A percentile compares a stretch with the other conserved stretches of the same genome.
phyloP scores from a whole-genome alignment of 2,797 vertebrate genomes.

The Darevskia mixta region DNA sequence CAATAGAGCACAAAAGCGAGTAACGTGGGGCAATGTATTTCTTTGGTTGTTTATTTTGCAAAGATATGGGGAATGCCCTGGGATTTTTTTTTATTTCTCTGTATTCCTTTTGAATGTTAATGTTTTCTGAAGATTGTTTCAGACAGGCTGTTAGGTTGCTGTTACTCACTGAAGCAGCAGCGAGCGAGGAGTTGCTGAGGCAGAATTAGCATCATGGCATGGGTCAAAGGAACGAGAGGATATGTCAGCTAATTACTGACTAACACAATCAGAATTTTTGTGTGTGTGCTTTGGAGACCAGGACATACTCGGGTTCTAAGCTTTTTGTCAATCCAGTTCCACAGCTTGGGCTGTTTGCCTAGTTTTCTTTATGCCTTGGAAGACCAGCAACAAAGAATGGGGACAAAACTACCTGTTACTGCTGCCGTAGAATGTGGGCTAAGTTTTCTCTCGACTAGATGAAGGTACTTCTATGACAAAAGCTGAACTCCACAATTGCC shows the following conservation, averaged over 20 bases:
- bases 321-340: constrained; percentile 49
- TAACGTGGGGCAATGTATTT: constrained; percentile 39
- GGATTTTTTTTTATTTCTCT: not conserved
- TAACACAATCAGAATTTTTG: constrained; percentile 49
- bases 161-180: constrained; percentile 64
- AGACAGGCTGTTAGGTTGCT: constrained; percentile 51
- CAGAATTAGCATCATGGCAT: constrained; percentile 65
- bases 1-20: constrained; percentile 23
- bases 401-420: constrained; percentile 58
- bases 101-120: constrained; percentile 66
- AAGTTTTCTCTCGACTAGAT: constrained; percentile 64
- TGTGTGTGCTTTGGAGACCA: constrained; percentile 15
- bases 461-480: constrained; percentile 73
- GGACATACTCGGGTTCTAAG: constrained; percentile 50
- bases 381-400: constrained; percentile 50
- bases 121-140: constrained; percentile 67
- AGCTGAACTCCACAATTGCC: constrained; percentile 25
- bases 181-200: constrained; percentile 66
- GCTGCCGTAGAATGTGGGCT: constrained; percentile 73
- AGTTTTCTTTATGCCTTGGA: constrained; percentile 43
- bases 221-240: constrained; percentile 23
- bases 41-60: constrained; percentile 54
- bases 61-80: constrained; percentile 50
- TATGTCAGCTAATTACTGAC: constrained; percentile 52
- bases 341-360: constrained; percentile 39